These are phyloP conservation scores for Micrasema minimum DNA, from an alignment of 1,140 invertebrate genomes.

Conservation along the genomic window DNA sequence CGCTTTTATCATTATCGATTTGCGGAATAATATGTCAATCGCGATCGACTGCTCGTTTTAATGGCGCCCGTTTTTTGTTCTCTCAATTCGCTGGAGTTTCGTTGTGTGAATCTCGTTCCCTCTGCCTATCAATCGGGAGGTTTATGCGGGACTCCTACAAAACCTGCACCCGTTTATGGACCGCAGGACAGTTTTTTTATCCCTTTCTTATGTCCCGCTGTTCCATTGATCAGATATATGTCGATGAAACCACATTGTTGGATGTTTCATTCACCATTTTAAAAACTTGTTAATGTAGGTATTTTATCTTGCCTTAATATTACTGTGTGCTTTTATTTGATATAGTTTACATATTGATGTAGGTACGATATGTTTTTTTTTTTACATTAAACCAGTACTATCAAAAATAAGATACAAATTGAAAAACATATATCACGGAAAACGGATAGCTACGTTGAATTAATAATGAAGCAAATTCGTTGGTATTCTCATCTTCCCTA, in stretches of 20 bases:
- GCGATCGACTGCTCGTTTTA: slow-evolving; percentile 20
- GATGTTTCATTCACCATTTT: slow-evolving; percentile 44
- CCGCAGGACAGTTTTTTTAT: slow-evolving; percentile 17
- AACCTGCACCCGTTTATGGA: slow-evolving; percentile 24
- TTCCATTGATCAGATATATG: slow-evolving; percentile 44
- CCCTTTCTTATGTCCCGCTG: slow-evolving; percentile 24
- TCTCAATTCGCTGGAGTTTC: neutral
- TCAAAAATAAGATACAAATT: too few relatives aligned
- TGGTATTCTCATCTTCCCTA: slow-evolving; percentile 11
- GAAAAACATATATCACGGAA: too few relatives aligned
- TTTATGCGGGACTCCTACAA: neutral
- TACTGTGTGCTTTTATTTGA: too few relatives aligned
- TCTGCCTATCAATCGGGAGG: neutral
- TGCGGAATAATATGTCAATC: slow-evolving; percentile 30
- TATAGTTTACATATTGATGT: too few relatives aligned
- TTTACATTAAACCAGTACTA: too few relatives aligned
- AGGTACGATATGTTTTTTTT: too few relatives aligned
- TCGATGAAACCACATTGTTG: slow-evolving; percentile 43
- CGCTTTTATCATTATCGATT: slow-evolving; percentile 41
- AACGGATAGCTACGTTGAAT: neutral
- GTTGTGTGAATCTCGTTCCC: neutral
- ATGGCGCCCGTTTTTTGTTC: slow-evolving; percentile 38
- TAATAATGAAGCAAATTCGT: slow-evolving; percentile 1
- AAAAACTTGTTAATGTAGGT: too few relatives aligned
- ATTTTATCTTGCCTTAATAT: too few relatives aligned